Evolutionary conservation across 2,113 vertebrate genomes (phyloP), one percentile per base, ranked within the genome.

Genomic region (Sakesphorus luctuosus): DNA sequence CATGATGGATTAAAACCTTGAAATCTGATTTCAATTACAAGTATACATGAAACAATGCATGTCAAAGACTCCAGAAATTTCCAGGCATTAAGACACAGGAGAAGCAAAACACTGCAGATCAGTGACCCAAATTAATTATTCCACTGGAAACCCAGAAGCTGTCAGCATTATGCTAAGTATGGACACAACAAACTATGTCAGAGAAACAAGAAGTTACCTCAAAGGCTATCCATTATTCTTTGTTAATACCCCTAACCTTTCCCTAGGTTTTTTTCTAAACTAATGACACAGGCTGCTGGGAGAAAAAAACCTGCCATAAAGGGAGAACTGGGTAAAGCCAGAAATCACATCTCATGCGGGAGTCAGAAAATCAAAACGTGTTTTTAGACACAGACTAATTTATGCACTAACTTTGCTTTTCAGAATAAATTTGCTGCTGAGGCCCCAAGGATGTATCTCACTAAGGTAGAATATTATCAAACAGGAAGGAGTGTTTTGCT

Each of bases 381-480:
- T 83, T 90, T 89, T 68, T 24, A 69, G 49, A 78, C 76, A 77
- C 59, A 94, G 81, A 76, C 43, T 91, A 92, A 97, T 96, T 96
- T 96, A 94, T 91, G 81, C 80, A 87, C 74, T 86, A 89, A 84
- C 50, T 92, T 90, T 3, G 2, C 49, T 91, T 91, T 93, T 84
- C 90, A 91, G 89, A 94, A 96, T 81, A 86, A 84, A 96, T 93
- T 92, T 90, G 24, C 71, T 88, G 55, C 79, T 63, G 40, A 93
- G 88, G 87, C 85, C 86, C 92, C 84, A 95, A 95, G 91, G 91
- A 97, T 75, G 52, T 21, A 36, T 93, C 83, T 90, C 62, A 88
- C 67, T 2, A 7, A 93, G 73, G 75, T 20, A 95, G 58, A 84
- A 89, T 84, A 95, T 92, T 96, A 92, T 95, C 71, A 96, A 89